These are phyloP conservation scores for Morone saxatilis DNA, from an alignment of 2,113 vertebrate genomes.

Conservation along the genomic window DNA sequence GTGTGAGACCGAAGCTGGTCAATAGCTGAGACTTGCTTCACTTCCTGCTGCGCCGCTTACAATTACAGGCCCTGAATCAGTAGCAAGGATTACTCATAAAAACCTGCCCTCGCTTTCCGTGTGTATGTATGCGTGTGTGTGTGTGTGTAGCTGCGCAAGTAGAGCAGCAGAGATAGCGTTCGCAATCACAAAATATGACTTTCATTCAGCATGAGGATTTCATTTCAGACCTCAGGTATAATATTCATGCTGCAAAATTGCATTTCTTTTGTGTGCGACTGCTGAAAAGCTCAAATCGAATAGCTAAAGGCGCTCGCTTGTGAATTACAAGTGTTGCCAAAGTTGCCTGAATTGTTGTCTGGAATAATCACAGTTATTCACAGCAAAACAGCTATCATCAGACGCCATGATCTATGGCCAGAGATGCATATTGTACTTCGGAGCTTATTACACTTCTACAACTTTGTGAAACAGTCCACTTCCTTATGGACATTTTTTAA, in stretches of 20 bases:
- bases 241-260: slow-evolving; percentile 67
- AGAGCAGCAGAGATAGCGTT: slow-evolving; percentile 35
- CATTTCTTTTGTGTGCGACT: slow-evolving; percentile 60
- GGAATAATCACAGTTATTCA: slow-evolving; percentile 61
- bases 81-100: slow-evolving; percentile 63
- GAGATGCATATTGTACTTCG: slow-evolving; percentile 11
- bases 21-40: slow-evolving; percentile 73
- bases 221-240: slow-evolving; percentile 65
- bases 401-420: slow-evolving; percentile 32
- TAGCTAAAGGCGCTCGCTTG: slow-evolving; percentile 33
- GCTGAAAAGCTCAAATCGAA: slow-evolving; percentile 61
- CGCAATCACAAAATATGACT: slow-evolving; percentile 63
- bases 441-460: slow-evolving; percentile 15
- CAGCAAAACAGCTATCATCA: slow-evolving; percentile 43
- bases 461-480: slow-evolving; percentile 19
- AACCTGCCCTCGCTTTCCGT: slow-evolving; percentile 23
- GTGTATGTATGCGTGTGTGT: slow-evolving; percentile 9
- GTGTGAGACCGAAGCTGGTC: slow-evolving; percentile 65
- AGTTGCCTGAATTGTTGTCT: slow-evolving; percentile 53
- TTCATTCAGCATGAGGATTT: slow-evolving; percentile 64
- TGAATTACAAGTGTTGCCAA: slow-evolving; percentile 57
- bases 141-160: slow-evolving; percentile 15
- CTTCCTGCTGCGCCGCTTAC: slow-evolving; percentile 77
- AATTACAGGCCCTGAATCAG: slow-evolving; percentile 72
- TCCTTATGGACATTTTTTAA: background rate